Percentiles rank a stretch among this genome's conserved stretches.
Conservation (phyloP, 2,888 invertebrate species). For the Rambutsinella grinnellia region DNA sequence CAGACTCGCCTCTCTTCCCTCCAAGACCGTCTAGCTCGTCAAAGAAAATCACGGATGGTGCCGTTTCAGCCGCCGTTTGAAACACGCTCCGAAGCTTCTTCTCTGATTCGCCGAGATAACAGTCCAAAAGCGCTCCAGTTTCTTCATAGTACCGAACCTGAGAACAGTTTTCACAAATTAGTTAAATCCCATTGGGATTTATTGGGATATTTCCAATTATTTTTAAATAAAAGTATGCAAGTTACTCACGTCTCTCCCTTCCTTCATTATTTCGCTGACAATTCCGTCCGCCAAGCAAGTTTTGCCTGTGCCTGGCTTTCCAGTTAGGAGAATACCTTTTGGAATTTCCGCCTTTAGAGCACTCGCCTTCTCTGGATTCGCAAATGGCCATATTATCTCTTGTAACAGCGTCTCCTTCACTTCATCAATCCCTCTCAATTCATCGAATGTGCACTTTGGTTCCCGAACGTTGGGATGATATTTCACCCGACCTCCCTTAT, state of each 20-base stretch:
- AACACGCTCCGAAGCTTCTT: slow-evolving; percentile 87
- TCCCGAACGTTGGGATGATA: too few relatives aligned
- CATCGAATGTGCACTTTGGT: too few relatives aligned
- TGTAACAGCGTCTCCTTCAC: too few relatives aligned
- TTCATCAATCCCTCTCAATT: too few relatives aligned
- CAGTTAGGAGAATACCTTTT: slow-evolving; percentile 66
- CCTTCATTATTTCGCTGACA: slow-evolving; percentile 89
- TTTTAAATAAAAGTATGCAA: too few relatives aligned
- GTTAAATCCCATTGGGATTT: neutral
- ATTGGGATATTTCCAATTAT: neutral
- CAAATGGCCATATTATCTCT: too few relatives aligned
- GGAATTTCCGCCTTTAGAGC: too few relatives aligned
- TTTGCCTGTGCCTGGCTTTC: slow-evolving; percentile 75
- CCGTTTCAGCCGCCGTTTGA: slow-evolving; percentile 80
- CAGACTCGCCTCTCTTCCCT: slow-evolving; percentile 70
- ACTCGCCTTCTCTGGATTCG: too few relatives aligned
- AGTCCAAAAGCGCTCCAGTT: slow-evolving; percentile 71
- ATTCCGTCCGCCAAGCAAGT: slow-evolving; percentile 89
- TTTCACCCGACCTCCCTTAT: too few relatives aligned
- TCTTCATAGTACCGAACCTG: too few relatives aligned
- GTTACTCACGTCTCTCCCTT: slow-evolving; percentile 79
- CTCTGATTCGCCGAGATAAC: slow-evolving; percentile 94
- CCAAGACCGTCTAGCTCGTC: slow-evolving; percentile 94
- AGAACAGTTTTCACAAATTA: too few relatives aligned
- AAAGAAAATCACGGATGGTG: slow-evolving; percentile 93